Base-by-base conservation (phyloP, 2,113 vertebrate genomes). In the Cynocephalus volans region DNA sequence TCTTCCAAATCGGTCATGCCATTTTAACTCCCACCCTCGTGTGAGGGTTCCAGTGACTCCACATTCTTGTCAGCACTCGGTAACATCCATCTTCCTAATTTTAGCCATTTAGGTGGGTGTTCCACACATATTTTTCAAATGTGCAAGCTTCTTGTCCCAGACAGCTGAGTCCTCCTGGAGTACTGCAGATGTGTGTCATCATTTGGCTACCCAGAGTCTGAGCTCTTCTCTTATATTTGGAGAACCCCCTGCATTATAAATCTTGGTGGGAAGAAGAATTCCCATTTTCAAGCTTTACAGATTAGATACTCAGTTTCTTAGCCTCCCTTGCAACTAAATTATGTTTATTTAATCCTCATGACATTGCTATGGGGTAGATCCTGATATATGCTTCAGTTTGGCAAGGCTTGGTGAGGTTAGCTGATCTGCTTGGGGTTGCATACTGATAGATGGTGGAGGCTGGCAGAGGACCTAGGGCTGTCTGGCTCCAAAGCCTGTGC, bases 1-100 rank as follows among this genome's bases (percentile, higher is more conserved):
- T 45, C 24, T 17, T 67, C 26, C 76, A 0, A 41, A 15, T 18
- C 23, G 60, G 33, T 18, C 3, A 0, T 12, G 28, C 60, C 45
- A 23, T 33, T 21, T 9, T 10, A 50, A 23, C 23, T 0, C 36
- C 28, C 4, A 2, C 60, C 7, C 60, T 21, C 1, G 2, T 52
- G n/a, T 0, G 24, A 6, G 21, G 0, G 28, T 54, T 31, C 62
- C 52, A 7, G 88, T 10, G 6, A 31, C 50, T 23, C 50, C 18
- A 31, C 2, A 0, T 41, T 77, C n/a, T 7, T 56, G 75, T 4
- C 50, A 41, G 33, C 75, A 33, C 88, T 45, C 15, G 50, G 24
- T 79, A 1, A 31, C 4, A 18, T 67, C 75, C 31, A 17, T 56
- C 62, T 54, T 65, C 31, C 41, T 13, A 21, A 31, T 79, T 36